Conservation (phyloP, 2,113 vertebrate species). For the Andinoacara biseriatus region DNA sequence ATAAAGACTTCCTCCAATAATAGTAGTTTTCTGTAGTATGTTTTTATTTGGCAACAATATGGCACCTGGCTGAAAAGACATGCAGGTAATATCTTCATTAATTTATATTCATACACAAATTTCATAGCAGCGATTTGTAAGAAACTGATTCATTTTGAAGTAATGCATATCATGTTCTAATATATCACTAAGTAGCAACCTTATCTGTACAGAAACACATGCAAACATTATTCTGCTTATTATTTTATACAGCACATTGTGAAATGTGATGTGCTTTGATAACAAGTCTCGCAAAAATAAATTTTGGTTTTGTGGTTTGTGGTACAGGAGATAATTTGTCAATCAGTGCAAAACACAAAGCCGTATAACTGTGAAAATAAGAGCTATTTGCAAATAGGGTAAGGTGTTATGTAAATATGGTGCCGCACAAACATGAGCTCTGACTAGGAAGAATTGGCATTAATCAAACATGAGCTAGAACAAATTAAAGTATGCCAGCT, state of each 20-base stretch:
- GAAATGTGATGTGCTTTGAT: conserved; percentile 17
- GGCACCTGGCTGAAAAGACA: neutral
- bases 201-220: neutral
- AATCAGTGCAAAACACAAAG: conserved; percentile 58
- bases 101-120: neutral
- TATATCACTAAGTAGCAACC: neutral
- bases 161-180: neutral
- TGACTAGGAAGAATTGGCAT: conserved; percentile 66
- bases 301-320: conserved; percentile 35
- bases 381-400: conserved; percentile 64
- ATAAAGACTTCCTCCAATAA: conserved; percentile 22
- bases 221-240: neutral
- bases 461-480: conserved; percentile 74
- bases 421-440: conserved; percentile 66
- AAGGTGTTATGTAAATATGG: conserved; percentile 69
- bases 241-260: neutral
- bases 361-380: conserved; percentile 53
- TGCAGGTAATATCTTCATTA: neutral
- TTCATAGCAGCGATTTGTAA: neutral
- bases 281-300: conserved; percentile 6
- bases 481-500: conserved; percentile 74
- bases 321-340: conserved; percentile 53
- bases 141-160: conserved; percentile 14
- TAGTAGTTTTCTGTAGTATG: conserved; percentile 7
- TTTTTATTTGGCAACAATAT: conserved; percentile 11